Evolutionary conservation across 2,888 invertebrate species (phyloP), one percentile per base, ranked within the genome.

Genomic region (Drosophila helvetica): DNA sequence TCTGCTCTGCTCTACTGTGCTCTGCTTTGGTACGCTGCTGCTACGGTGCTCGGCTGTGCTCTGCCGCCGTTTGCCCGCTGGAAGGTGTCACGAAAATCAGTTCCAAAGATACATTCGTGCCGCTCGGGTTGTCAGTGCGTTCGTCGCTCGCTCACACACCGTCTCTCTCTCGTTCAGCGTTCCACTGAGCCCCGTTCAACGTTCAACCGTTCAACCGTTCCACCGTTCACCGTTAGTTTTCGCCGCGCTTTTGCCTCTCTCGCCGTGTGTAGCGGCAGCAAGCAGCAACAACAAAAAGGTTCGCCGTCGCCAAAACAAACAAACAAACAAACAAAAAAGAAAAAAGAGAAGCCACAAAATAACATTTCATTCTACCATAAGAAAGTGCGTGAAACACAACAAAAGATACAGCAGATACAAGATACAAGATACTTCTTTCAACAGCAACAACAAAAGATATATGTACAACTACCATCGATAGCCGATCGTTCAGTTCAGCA

Each of bases 21-120:
- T 15, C 38, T 38, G 38, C 38, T 38, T 33, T 33, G 12, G 33
- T 33, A 15, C 33, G 33, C 52, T 51, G 51, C 65, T 65, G 66
- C 58, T 18, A 45, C 58, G 58, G 69, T 52, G 68, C 67, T 64
- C 80, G 55, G 55, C 42, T 56, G 55, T 27, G 53, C 66, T 78
- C 55, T 78, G 72, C 47, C 48, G 47, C 56, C 52, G 69, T 45
- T 38, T 38, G 38, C n/a, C 52, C 82, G 77, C 69, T 73, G 74
- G 38, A 87, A 88, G 90, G 84, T 90, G 88, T 85, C 85, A 81
- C 79, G 79, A 84, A 84, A 89, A 82, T 91, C 91, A 91, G 91
- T 91, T 90, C 78, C 81, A 90, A 90, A 90, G 90, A 91, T 90
- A 90, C 91, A 86, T 91, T 91, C 91, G 89, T 90, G 89, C 90